Base-by-base conservation (phyloP, 2,888 invertebrate species). In the Parasteatoda lunata region DNA sequence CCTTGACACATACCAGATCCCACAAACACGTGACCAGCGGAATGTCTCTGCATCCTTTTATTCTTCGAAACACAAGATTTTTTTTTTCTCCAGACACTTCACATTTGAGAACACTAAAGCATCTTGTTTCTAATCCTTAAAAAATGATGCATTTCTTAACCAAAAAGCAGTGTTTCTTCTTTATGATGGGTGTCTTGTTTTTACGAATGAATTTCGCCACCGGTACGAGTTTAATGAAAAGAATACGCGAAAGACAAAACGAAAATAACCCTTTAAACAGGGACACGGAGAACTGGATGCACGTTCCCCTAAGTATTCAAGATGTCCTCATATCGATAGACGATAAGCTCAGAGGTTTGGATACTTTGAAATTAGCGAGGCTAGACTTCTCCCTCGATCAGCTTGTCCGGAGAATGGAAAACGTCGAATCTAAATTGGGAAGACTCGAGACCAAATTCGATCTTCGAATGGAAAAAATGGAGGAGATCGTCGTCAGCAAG, bases 401-500 rank as follows among this genome's bases (percentile, higher is more conserved):
- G 86, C 91, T 93, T 86, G 91, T 91, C 59, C 90, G 92, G 88
- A 91, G 92, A 89, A 90, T 93, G 86, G 93, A 93, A 76, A 91
- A 91, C 45, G 91, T 93, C 48, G 93, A 93, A 88, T 89, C 91
- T 6, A 92, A 92, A 89, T 90, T 93, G 3, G 91, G 91, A 3
- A 90, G 92, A 72, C 88, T 93, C 47, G 93, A 93, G 89, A 90
- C 91, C 0, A 87, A 84, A 65, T 88, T 90, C 52, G 89, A 90
- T 59, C 47, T 89, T 11, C 84, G 88, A 4, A 73, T 89, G 79
- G 87, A 84, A 9, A 89, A 89, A 69, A 70, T 89, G 30, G 88
- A 90, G 59, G 89, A 89, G 69, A 84, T 85, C 3, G 81, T 89
- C 0, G 49, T 78, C 4, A 82, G 80, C 4, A 87, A 89, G 51